Conservation (phyloP, 2,797 vertebrate species). For the Pangasius macronema region DNA sequence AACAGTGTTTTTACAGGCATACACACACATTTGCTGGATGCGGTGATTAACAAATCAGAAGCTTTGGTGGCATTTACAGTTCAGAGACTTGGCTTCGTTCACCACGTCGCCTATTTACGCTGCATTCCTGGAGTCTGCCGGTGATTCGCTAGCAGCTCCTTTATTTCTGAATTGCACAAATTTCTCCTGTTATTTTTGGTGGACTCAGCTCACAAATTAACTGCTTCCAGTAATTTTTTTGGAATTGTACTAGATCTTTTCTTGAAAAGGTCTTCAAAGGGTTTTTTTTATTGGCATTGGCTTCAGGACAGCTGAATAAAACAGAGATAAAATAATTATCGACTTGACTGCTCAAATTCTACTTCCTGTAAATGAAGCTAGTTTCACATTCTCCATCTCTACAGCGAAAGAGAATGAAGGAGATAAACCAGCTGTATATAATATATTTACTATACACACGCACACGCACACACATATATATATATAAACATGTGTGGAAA, state of each 20-base stretch:
- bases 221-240: background rate
- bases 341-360: conserved; percentile 1
- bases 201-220: background rate
- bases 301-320: conserved; percentile 1
- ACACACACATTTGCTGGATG: background rate
- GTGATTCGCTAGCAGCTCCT: background rate
- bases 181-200: background rate
- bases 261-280: background rate
- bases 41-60: background rate
- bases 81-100: background rate
- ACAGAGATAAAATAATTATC: background rate
- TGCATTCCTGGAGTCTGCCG: background rate
- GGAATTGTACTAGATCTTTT: background rate
- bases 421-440: background rate
- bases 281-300: background rate
- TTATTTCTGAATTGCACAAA: background rate
- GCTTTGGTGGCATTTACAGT: background rate
- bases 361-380: background rate
- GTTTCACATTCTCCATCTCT: background rate
- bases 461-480: too few species aligned
- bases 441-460: too few species aligned
- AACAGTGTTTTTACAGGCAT: background rate
- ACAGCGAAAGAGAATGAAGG: background rate
- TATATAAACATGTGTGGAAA: background rate
- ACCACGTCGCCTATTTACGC: background rate